Base-by-base conservation (phyloP, 2,113 vertebrate species). In the Pimephales promelas region DNA sequence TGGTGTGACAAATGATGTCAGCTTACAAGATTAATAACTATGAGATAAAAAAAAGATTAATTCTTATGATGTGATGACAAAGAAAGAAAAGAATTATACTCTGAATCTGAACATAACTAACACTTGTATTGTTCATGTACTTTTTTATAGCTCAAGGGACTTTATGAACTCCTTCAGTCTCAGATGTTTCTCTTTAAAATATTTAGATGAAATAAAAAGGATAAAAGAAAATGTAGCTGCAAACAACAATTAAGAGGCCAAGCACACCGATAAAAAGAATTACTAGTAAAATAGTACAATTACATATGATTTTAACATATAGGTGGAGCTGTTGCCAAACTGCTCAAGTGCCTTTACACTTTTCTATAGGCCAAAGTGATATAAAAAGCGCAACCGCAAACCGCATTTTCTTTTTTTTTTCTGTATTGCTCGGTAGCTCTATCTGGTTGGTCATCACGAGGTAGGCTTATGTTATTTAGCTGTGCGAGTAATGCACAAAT, bases 11-110 rank as follows among this genome's bases (percentile, higher is more conserved):
- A 26, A 71, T 45, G 10, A 72, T 56, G 66, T 8, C 31, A 6
- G 22, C 14, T 57, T 43, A 45, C 54, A 57, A 28, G 54, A 82
- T 72, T n/a, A 73, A 73, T 73, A 59, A 43, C 36, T 57, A 43
- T 57, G 31, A 28, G 36, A 20, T 26, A 22, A 81, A 49, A 52
- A 34, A 61, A 5, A 0, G 11, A 66, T 66, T 47, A 3, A 79
- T 49, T 80, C 31, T 80, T 8, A 14, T 66, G 26, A 28, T 14
- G 43, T 22, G 43, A 20, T 66, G 43, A 49, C 59, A 62, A 64
- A 40, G n/a, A 79, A 59, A 59, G 54, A 36, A 26, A 40, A 40
- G 2, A 28, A 28, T 62, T 47, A 8, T 64, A 62, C 7, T 10
- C 34, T 5, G 22, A 71, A 71, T 45, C n/a, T 62, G n/a, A 62